Evolutionary conservation across 2,888 invertebrate species (phyloP).

Genomic region (Pseudanteris insignis): DNA sequence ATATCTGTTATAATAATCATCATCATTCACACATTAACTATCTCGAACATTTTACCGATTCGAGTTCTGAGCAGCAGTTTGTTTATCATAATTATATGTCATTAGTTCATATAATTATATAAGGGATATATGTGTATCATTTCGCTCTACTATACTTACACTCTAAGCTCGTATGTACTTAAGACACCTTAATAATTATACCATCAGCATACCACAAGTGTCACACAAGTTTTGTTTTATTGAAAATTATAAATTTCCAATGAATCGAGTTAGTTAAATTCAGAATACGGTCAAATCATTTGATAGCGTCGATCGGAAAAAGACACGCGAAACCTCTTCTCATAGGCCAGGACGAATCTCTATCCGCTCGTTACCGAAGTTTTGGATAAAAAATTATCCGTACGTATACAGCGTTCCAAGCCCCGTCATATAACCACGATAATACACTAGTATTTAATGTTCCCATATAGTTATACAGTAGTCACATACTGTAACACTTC

Average conservation of each 20-base stretch:
- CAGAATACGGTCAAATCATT: too few species aligned
- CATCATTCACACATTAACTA: slow-evolving; percentile 40
- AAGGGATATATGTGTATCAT: slow-evolving; percentile 29
- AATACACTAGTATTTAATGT: not conserved
- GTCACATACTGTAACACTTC: slow-evolving; percentile 64
- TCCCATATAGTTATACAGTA: slow-evolving; percentile 52
- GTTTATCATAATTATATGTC: slow-evolving; percentile 40
- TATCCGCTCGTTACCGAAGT: slow-evolving; percentile 8
- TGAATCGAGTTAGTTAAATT: too few species aligned
- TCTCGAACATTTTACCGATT: slow-evolving; percentile 36
- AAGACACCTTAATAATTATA: slow-evolving; percentile 37
- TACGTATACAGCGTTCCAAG: too few species aligned
- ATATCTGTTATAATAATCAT: slow-evolving; percentile 13
- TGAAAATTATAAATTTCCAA: too few species aligned
- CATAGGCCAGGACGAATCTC: slow-evolving; percentile 25
- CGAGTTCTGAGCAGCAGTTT: slow-evolving; percentile 46
- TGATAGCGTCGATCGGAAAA: too few species aligned
- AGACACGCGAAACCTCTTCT: too few species aligned
- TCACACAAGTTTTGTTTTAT: too few species aligned
- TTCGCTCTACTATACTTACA: slow-evolving; percentile 38
- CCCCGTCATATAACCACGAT: slow-evolving; percentile 1
- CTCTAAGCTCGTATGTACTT: slow-evolving; percentile 43
- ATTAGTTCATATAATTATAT: slow-evolving; percentile 42
- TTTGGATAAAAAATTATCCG: too few species aligned
- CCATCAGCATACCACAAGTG: slow-evolving; percentile 12